Percentiles rank a stretch among this genome's conserved stretches.
Evolutionary conservation across 2,113 vertebrate genomes (phyloP).

Genomic region (Terrapene triunguis): DNA sequence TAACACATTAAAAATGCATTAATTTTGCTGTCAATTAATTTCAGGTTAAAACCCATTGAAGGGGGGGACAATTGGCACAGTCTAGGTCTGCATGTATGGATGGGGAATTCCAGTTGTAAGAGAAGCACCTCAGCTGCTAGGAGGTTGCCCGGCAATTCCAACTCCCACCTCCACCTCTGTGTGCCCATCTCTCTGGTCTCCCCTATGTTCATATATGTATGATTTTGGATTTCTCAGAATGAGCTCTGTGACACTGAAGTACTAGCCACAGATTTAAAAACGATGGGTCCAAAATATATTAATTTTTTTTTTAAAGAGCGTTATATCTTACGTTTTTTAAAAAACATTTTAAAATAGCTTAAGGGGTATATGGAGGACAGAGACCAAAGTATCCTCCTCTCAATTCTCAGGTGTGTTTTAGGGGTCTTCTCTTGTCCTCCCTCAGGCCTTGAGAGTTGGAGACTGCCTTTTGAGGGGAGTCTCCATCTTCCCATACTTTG

Average conservation of each 20-base stretch:
- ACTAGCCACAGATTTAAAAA: not conserved
- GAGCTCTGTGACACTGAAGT: not conserved
- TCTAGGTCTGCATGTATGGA: not conserved
- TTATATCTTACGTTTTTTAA: not conserved
- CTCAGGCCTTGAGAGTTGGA: not conserved
- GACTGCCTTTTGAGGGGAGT: not conserved
- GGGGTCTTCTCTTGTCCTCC: not conserved
- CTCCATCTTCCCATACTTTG: not conserved
- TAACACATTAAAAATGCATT: no score
- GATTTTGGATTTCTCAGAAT: not conserved
- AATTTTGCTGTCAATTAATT: no score
- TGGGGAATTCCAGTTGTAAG: not conserved
- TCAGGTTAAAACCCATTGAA: not conserved
- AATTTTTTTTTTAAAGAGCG: not conserved
- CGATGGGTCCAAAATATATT: not conserved
- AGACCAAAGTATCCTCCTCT: not conserved
- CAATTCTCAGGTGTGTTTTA: not conserved
- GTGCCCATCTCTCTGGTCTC: not conserved
- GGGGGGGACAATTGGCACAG: not conserved
- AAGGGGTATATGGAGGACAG: not conserved
- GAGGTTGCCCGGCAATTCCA: not conserved
- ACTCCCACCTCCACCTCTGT: not conserved
- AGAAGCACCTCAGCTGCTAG: not conserved
- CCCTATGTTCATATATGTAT: not conserved
- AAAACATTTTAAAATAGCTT: not conserved